Percentiles rank a stretch among this genome's conserved stretches.
Conservation (phyloP, 2,797 vertebrate species). For the Meriones psammophilus region DNA sequence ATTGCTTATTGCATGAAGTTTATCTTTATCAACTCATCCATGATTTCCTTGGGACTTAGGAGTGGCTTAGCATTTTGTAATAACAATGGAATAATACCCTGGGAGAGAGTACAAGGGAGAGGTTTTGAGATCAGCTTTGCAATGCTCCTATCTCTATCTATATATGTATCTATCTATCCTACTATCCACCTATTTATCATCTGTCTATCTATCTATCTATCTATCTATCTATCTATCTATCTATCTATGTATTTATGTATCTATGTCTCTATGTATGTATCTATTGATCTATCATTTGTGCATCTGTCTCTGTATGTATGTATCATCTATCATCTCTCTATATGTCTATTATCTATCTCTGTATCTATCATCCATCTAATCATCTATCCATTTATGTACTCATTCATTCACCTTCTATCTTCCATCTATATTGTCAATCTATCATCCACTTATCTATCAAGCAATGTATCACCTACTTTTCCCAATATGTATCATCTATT, state of each 20-base stretch:
- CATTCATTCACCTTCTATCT: not conserved
- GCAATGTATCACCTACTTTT: not conserved
- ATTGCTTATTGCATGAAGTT: not conserved
- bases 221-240: not conserved
- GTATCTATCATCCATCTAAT: not conserved
- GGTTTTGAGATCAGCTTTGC: not conserved
- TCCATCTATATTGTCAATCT: too few species aligned
- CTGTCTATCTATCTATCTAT: not conserved
- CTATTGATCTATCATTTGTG: not conserved
- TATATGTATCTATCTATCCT: not conserved
- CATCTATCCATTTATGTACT: too few species aligned
- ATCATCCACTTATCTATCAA: not conserved
- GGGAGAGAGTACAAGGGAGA: too few species aligned
- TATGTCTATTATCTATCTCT: not conserved
- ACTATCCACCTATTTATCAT: not conserved
- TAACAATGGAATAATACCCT: rapidly evolving
- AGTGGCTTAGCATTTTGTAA: not conserved
- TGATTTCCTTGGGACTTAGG: not conserved
- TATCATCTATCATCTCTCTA: not conserved
- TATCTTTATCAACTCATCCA: not conserved
- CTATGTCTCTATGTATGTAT: not conserved
- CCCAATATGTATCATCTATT: not conserved
- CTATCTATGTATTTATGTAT: not conserved
- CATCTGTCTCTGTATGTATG: not conserved
- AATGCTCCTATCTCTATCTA: not conserved